Conservation (phyloP, 1,140 invertebrate genomes). For the Meteorus sp. region DNA sequence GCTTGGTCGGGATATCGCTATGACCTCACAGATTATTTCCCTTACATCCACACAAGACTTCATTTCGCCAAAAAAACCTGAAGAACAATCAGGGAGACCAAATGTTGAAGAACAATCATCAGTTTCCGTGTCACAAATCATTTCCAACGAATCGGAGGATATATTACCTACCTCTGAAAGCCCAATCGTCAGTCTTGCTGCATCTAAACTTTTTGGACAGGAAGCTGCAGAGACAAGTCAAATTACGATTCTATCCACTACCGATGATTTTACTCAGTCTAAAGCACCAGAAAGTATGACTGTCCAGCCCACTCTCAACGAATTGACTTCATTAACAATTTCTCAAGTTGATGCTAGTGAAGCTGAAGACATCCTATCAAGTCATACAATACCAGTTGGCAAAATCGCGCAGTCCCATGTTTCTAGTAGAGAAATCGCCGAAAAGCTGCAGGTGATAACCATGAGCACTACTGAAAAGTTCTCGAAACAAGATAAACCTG, state of each 20-base stretch:
- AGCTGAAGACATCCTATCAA: conserved; percentile 33
- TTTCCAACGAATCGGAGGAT: conserved; percentile 38
- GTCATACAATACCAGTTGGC: conserved; percentile 22
- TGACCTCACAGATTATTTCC: conserved; percentile 37
- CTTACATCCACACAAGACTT: conserved; percentile 30
- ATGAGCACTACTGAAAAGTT: conserved; percentile 37
- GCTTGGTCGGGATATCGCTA: conserved; percentile 24
- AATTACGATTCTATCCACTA: conserved; percentile 30
- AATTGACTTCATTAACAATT: conserved; percentile 34
- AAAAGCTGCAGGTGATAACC: conserved; percentile 36
- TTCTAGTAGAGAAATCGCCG: conserved; percentile 32
- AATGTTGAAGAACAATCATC: conserved; percentile 35
- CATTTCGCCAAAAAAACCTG: conserved; percentile 23
- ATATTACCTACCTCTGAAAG: conserved; percentile 28
- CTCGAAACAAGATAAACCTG: conserved; percentile 28
- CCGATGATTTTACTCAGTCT: conserved; percentile 22
- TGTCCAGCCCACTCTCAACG: conserved; percentile 29
- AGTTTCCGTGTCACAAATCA: conserved; percentile 31
- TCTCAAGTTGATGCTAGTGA: conserved; percentile 38
- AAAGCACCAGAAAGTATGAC: conserved; percentile 28
- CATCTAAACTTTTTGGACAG: conserved; percentile 32
- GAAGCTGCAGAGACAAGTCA: conserved; percentile 39
- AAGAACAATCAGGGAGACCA: conserved; percentile 33
- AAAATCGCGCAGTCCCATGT: conserved; percentile 29
- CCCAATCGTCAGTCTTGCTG: conserved; percentile 32